Percentiles rank a stretch among this genome's conserved stretches.
These are phyloP conservation scores for Luperina testacea DNA, from an alignment of 2,888 invertebrate species.

Conservation along the genomic window DNA sequence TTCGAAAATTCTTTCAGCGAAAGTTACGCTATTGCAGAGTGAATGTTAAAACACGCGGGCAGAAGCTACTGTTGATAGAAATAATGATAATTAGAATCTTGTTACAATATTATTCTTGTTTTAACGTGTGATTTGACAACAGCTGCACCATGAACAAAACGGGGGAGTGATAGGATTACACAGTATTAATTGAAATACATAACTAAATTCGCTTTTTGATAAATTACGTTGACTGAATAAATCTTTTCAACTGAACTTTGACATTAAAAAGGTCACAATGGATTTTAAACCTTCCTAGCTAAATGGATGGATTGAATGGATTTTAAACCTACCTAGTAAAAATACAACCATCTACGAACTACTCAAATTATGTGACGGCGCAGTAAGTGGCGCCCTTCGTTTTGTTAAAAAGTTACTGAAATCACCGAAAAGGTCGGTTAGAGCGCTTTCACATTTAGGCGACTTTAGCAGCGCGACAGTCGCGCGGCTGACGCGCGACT, in stretches of 20 bases:
- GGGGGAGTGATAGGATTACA: not conserved
- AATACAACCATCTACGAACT: not conserved
- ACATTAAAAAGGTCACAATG: not conserved
- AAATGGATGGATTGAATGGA: not conserved
- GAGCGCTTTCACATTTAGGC: too few species aligned
- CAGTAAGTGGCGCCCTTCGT: not conserved
- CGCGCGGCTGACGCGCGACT: too few species aligned
- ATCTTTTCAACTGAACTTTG: constrained; percentile 10
- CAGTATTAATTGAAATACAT: not conserved
- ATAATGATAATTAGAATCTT: too few species aligned
- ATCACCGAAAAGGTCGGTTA: not conserved
- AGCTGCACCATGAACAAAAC: not conserved
- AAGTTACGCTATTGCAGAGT: too few species aligned
- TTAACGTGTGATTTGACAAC: too few species aligned
- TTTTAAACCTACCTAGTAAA: too few species aligned
- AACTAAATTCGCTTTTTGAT: not conserved
- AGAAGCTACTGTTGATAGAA: too few species aligned
- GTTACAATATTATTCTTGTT: too few species aligned
- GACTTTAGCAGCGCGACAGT: too few species aligned
- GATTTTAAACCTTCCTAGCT: not conserved
- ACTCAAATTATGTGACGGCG: not conserved
- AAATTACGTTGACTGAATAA: constrained; percentile 1
- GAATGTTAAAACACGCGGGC: too few species aligned
- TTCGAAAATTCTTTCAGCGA: too few species aligned
- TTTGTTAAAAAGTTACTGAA: not conserved